Percentiles rank a stretch among this genome's conserved stretches.
Evolutionary conservation across 2,888 invertebrate species (phyloP).

Genomic region (Rhyacophila evoluta): DNA sequence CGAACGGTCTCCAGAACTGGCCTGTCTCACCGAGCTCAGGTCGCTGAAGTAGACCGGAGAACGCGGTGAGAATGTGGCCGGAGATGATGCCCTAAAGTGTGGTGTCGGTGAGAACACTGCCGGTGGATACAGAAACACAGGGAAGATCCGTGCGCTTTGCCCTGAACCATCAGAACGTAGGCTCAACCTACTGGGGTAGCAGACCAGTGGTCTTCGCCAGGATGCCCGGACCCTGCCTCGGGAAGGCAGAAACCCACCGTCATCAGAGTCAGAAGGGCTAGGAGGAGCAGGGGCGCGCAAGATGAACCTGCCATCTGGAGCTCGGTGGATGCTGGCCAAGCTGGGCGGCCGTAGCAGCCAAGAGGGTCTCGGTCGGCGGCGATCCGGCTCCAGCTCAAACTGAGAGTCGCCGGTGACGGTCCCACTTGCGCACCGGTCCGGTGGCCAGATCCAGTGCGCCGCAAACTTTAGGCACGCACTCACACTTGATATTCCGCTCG

Average conservation of each 20-base stretch:
- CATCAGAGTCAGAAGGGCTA: conserved; percentile 71
- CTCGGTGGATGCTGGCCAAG: conserved; percentile 77
- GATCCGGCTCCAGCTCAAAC: conserved; percentile 59
- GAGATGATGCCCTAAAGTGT: conserved; percentile 63
- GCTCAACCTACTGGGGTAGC: conserved; percentile 76
- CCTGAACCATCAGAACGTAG: conserved; percentile 76
- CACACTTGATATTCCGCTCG: conserved; percentile 95
- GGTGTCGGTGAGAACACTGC: conserved; percentile 55
- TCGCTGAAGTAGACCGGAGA: conserved; percentile 86
- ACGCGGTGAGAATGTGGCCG: conserved; percentile 74
- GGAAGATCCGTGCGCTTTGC: conserved; percentile 67
- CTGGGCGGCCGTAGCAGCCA: conserved; percentile 61
- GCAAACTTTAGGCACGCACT: conserved; percentile 73
- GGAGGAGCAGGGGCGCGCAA: conserved; percentile 58
- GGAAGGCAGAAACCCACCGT: conserved; percentile 84
- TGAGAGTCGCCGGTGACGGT: conserved; percentile 57
- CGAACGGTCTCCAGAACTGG: conserved; percentile 83
- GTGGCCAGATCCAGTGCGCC: conserved; percentile 82
- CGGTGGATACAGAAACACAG: conserved; percentile 55
- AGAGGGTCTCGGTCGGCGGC: conserved; percentile 48
- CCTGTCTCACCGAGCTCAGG: conserved; percentile 86
- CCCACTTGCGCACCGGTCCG: conserved; percentile 72
- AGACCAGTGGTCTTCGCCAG: conserved; percentile 75
- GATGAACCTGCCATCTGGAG: conserved; percentile 82
- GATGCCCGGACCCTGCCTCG: conserved; percentile 72